A percentile compares a stretch with the other conserved stretches of the same genome.
Evolutionary conservation across 2,797 vertebrate genomes (phyloP).

Genomic region (Coranthus polyacanthus): DNA sequence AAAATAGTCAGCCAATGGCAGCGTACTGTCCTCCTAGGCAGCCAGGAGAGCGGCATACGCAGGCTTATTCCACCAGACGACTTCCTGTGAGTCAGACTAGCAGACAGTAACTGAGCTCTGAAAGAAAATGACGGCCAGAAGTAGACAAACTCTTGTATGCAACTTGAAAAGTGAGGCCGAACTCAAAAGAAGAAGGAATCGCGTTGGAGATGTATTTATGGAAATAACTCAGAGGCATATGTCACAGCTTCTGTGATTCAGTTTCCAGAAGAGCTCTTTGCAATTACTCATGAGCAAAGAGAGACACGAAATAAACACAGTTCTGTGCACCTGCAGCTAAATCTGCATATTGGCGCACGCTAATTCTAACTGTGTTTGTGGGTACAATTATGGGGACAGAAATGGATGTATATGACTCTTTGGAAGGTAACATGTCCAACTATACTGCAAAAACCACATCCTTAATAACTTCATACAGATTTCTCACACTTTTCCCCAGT

Average conservation of each 20-base stretch:
- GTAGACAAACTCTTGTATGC: too few relatives aligned
- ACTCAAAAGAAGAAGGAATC: not conserved
- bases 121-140: too few relatives aligned
- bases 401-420: conserved; percentile 2
- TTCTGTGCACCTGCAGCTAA: conserved; percentile 1
- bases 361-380: not conserved
- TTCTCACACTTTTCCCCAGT: conserved; percentile 5
- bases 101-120: too few relatives aligned
- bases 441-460: conserved; percentile 16
- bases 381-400: not conserved
- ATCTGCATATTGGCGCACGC: conserved; percentile 5
- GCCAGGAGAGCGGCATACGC: too few relatives aligned
- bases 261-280: conserved; percentile 11
- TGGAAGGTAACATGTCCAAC: conserved; percentile 4
- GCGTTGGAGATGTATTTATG: not conserved
- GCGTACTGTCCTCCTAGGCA: too few relatives aligned
- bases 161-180: not conserved
- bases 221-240: not conserved
- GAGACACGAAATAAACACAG: not conserved
- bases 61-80: too few relatives aligned
- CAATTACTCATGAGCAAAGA: conserved; percentile 24
- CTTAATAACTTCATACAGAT: conserved; percentile 6
- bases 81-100: too few relatives aligned
- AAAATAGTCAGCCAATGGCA: too few relatives aligned
- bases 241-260: not conserved